Evolutionary conservation across 2,888 invertebrate species (phyloP).

Genomic region (Lamellibrachia columna): DNA sequence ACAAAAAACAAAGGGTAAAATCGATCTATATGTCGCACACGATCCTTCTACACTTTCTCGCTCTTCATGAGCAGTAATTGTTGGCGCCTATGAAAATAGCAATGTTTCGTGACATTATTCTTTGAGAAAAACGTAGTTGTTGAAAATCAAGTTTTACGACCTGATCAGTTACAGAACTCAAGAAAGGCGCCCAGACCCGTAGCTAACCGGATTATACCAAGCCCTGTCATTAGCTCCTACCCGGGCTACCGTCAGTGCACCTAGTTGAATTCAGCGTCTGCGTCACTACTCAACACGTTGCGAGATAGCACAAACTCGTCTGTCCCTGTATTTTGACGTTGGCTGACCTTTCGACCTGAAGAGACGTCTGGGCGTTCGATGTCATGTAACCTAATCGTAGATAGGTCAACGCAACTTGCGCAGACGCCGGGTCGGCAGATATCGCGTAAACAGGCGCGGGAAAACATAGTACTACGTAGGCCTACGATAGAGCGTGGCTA

Average conservation of each 20-base stretch:
- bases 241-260: not conserved
- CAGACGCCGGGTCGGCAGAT: not conserved
- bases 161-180: not conserved
- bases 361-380: not conserved
- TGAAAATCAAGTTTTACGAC: not conserved
- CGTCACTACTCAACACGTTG: not conserved
- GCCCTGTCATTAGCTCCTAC: not conserved
- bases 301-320: not conserved
- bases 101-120: not conserved
- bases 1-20: too few relatives aligned
- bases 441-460: not conserved
- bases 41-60: too few relatives aligned
- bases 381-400: not conserved
- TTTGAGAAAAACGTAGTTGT: not conserved
- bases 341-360: not conserved
- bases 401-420: not conserved
- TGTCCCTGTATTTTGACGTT: conserved; percentile 16
- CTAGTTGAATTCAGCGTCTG: not conserved
- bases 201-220: not conserved
- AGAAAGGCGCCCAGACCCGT: not conserved
- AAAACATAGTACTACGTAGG: not conserved
- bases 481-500: not conserved
- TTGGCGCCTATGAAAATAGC: not conserved
- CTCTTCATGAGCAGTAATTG: too few relatives aligned
- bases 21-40: too few relatives aligned